A percentile compares a stretch with the other conserved stretches of the same genome.
These are phyloP conservation scores for Machimus rusticus DNA, from an alignment of 2,888 invertebrate species.

Conservation along the genomic window DNA sequence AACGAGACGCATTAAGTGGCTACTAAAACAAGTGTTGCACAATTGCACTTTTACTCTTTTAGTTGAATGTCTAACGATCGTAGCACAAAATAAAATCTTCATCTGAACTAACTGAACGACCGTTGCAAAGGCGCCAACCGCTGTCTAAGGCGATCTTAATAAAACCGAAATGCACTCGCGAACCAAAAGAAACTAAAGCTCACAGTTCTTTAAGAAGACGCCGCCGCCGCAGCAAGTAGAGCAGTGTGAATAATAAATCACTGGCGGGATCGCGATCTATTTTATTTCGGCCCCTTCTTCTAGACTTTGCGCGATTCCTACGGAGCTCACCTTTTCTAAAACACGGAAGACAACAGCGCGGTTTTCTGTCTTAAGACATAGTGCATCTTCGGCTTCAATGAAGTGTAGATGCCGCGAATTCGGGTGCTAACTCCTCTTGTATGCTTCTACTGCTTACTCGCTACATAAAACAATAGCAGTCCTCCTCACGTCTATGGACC, in stretches of 20 bases:
- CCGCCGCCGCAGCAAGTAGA: not conserved
- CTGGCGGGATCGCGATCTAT: not conserved
- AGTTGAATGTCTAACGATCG: not conserved
- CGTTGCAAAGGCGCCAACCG: not conserved
- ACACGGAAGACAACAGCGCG: not conserved
- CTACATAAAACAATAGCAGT: not conserved
- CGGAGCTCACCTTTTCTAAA: not conserved
- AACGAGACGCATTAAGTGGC: not conserved
- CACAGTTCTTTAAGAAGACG: not conserved
- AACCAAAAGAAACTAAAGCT: not conserved
- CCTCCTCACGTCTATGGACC: not conserved
- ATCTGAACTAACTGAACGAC: not conserved
- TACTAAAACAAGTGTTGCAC: constrained; percentile 9
- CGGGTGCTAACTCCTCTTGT: not conserved
- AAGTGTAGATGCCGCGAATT: not conserved
- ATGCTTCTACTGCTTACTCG: not conserved
- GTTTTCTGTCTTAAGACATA: not conserved
- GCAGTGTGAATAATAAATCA: constrained; percentile 9
- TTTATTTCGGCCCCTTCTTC: constrained; percentile 24
- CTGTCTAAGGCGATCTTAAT: not conserved
- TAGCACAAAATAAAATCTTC: not conserved
- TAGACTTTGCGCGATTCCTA: not conserved
- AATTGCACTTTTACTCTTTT: constrained; percentile 14
- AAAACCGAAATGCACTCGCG: not conserved
- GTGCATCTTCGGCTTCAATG: not conserved